phyloP scores from a whole-genome alignment of 1,140 invertebrate genomes.

The Octopus bimaculoides region DNA sequence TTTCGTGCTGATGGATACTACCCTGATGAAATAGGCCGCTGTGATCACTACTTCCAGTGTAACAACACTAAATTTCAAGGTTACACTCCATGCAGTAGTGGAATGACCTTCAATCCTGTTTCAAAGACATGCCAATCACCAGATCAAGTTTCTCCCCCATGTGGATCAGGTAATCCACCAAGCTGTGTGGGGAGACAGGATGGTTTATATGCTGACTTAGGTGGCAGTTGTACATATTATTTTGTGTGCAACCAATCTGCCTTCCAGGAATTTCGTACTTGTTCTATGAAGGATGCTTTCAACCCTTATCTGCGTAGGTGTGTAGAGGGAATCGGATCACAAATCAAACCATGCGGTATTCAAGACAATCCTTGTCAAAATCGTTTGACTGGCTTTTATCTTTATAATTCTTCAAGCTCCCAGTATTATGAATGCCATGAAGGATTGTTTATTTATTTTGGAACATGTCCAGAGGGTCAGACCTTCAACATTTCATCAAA shows the following conservation, averaged over 20 bases:
- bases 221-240: constrained; percentile 32
- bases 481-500: constrained; percentile 23
- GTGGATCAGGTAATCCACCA: constrained; percentile 27
- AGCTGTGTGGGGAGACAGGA: constrained; percentile 22
- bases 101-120: constrained; percentile 30
- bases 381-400: constrained; percentile 19
- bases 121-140: constrained; percentile 23
- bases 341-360: constrained; percentile 28
- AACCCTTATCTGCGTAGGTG: constrained; percentile 26
- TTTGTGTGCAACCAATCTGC: constrained; percentile 24
- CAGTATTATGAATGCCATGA: constrained; percentile 21
- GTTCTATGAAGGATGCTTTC: constrained; percentile 25
- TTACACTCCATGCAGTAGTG: constrained; percentile 28
- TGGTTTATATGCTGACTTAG: constrained; percentile 30
- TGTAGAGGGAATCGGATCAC: constrained; percentile 24
- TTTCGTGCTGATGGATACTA: constrained; percentile 26
- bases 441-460: constrained; percentile 11
- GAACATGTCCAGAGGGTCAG: constrained; percentile 14
- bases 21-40: constrained; percentile 35
- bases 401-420: constrained; percentile 4
- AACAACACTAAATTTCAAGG: constrained; percentile 18
- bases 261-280: constrained; percentile 26
- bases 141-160: constrained; percentile 24
- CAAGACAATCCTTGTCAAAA: constrained; percentile 27
- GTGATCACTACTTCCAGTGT: constrained; percentile 33